These are phyloP conservation scores for Macrotus californicus DNA, from an alignment of 2,113 vertebrate species.

Conservation along the genomic window DNA sequence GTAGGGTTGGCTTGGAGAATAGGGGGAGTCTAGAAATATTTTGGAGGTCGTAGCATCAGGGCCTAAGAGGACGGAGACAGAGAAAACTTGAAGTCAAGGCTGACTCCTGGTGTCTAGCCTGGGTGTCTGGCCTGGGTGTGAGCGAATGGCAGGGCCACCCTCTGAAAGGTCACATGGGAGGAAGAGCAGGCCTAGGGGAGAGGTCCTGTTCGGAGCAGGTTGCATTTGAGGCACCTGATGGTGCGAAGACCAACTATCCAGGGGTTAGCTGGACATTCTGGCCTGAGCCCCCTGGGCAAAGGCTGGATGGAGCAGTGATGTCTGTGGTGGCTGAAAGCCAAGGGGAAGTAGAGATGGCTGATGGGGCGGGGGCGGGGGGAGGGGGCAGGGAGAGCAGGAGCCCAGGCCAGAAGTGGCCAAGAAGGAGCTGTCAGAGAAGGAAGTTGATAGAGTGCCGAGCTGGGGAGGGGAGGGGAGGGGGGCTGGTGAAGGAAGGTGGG, in stretches of 20 bases:
- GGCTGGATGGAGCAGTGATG: background rate
- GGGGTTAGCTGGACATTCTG: background rate
- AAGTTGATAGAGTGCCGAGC: background rate
- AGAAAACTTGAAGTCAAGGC: background rate
- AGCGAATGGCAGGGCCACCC: too few species aligned
- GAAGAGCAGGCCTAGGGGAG: background rate
- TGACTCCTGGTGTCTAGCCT: background rate
- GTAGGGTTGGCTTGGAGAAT: background rate
- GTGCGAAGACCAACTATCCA: fast-evolving
- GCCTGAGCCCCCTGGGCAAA: background rate
- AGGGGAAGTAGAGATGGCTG: background rate
- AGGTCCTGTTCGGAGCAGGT: background rate
- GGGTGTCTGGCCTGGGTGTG: background rate
- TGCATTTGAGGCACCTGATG: background rate
- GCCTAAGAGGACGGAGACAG: background rate
- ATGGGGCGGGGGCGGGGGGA: too few species aligned
- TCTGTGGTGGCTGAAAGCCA: background rate
- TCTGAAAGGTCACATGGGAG: background rate
- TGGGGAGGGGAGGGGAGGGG: background rate
- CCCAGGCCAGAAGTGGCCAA: background rate
- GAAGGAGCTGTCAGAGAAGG: background rate
- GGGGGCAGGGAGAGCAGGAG: background rate
- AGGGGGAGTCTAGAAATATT: background rate
- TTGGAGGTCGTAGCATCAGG: background rate
- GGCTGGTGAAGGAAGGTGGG: background rate